Evolutionary conservation across 2,797 vertebrate genomes (phyloP).

Genomic region (Micrastur ruficollis): DNA sequence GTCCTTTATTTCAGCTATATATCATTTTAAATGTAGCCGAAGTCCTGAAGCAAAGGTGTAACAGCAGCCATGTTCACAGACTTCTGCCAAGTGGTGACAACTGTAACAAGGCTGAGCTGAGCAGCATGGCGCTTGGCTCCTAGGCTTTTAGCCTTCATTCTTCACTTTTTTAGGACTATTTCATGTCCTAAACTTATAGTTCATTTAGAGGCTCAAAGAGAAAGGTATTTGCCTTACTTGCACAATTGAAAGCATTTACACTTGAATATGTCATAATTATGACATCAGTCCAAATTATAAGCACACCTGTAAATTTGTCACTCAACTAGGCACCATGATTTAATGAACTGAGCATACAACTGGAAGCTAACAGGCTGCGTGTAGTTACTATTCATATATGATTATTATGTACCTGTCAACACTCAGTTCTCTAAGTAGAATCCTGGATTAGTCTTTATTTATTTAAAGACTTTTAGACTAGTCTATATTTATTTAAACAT

Average conservation of each 20-base stretch:
- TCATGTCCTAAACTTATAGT: neutral
- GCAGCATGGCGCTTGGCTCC: fast-evolving
- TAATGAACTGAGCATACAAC: neutral
- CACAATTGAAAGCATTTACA: neutral
- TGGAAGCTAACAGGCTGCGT: neutral
- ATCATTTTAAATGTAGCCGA: neutral
- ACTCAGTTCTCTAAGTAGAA: neutral
- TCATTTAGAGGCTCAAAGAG: neutral
- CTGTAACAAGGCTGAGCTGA: neutral
- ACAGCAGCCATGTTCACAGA: neutral
- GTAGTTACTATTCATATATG: neutral
- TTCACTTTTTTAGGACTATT: neutral
- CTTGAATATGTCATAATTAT: neutral
- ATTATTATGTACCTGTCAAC: neutral
- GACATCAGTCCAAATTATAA: neutral
- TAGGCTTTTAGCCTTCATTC: neutral
- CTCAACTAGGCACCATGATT: neutral
- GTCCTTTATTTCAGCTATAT: neutral
- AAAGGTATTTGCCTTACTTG: neutral
- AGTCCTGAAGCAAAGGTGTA: neutral
- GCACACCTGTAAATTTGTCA: neutral
- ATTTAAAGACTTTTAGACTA: neutral
- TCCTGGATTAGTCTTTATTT: neutral
- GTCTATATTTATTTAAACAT: neutral
- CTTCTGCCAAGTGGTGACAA: neutral